These are phyloP conservation scores for cattle (Bos taurus) DNA, from an alignment of 2,113 vertebrate genomes.

Conservation along the genomic window ARS-UCD2.0 NC_037334.1:86915501-86916000, in stretches of 20 bases:
- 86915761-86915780: neutral
- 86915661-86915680: neutral
- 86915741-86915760: neutral
- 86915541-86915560: too few species aligned
- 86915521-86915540: too few species aligned
- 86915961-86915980: neutral
- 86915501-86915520: too few species aligned
- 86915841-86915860: neutral
- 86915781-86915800: neutral
- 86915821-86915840: neutral
- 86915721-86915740: neutral
- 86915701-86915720: neutral
- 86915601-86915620: neutral
- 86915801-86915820: neutral
- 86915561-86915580: too few species aligned
- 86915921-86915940: neutral
- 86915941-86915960: neutral
- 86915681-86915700: neutral
- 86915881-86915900: neutral
- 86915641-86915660: neutral
- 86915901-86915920: neutral
- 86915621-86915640: neutral
- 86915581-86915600: neutral
- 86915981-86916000: neutral
- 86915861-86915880: neutral